Evolutionary conservation across 2,113 vertebrate genomes (phyloP).

Genomic region (Hirundichthys speculiger): DNA sequence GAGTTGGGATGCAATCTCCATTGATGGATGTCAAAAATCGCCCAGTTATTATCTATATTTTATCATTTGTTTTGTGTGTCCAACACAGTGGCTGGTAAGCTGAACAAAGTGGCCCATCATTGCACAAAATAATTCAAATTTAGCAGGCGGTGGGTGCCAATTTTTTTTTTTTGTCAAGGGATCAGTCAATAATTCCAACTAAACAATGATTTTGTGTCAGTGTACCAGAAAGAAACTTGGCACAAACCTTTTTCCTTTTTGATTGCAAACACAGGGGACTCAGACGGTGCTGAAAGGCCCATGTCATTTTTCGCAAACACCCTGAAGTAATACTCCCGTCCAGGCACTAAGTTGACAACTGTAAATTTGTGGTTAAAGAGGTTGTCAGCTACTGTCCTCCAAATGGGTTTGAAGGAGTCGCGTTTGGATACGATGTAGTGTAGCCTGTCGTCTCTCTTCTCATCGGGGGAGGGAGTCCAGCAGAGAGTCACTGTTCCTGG

Average conservation of each 20-base stretch:
- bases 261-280: constrained; percentile 82
- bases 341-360: constrained; percentile 81
- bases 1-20: no score
- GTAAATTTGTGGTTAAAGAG: constrained; percentile 91
- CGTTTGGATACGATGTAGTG: constrained; percentile 85
- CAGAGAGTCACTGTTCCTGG: constrained; percentile 85
- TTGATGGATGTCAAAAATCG: no score
- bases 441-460: constrained; percentile 80
- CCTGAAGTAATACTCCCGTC: constrained; percentile 88
- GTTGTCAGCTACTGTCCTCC: constrained; percentile 81
- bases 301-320: constrained; percentile 89
- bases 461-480: constrained; percentile 89
- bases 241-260: constrained; percentile 76
- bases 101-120: no score
- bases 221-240: no score
- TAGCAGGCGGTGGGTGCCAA: no score
- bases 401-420: constrained; percentile 80
- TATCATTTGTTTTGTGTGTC: no score
- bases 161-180: no score
- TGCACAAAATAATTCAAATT: no score
- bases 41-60: no score
- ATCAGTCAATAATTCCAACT: no score
- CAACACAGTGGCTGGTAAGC: no score
- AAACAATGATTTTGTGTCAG: no score
- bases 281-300: constrained; percentile 84